These are phyloP conservation scores for Porites evermanni DNA, from an alignment of 92 coral and sea anemone genomes.

Conservation along the genomic window DNA sequence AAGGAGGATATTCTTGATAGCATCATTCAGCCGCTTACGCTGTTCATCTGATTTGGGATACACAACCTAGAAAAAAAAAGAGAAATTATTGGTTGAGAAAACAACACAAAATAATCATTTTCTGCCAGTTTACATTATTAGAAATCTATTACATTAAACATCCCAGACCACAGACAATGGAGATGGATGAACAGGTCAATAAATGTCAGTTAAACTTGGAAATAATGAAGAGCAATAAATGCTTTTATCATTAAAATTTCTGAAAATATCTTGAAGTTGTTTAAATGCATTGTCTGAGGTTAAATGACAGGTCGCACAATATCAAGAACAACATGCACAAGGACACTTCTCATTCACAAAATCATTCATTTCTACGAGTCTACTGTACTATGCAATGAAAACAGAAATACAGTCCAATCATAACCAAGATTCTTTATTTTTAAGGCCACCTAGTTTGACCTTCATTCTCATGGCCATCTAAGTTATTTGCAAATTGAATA, in stretches of 20 bases:
- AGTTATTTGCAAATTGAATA: constrained; percentile 16
- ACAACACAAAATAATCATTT: too few species aligned
- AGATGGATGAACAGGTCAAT: neutral
- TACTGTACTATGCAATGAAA: too few species aligned
- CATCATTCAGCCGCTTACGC: constrained; percentile 88
- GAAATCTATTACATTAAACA: too few species aligned
- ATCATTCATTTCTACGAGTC: too few species aligned
- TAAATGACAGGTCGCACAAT: neutral
- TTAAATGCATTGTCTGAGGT: neutral
- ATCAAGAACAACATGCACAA: neutral
- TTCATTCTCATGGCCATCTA: neutral
- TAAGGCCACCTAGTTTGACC: neutral
- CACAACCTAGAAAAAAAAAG: constrained; percentile 70
- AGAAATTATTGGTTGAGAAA: neutral
- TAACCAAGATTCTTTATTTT: too few species aligned
- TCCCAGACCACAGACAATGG: too few species aligned
- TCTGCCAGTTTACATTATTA: too few species aligned
- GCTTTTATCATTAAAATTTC: neutral
- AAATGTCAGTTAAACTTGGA: neutral
- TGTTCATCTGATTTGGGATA: constrained; percentile 97
- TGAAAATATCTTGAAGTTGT: neutral
- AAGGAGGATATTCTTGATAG: constrained; percentile 90
- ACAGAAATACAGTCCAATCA: too few species aligned
- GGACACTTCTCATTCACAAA: neutral
- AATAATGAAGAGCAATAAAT: neutral